A percentile compares a stretch with the other conserved stretches of the same genome.
Evolutionary conservation across 1,140 invertebrate species (phyloP).

Genomic region (Meloidogyne floridensis): DNA sequence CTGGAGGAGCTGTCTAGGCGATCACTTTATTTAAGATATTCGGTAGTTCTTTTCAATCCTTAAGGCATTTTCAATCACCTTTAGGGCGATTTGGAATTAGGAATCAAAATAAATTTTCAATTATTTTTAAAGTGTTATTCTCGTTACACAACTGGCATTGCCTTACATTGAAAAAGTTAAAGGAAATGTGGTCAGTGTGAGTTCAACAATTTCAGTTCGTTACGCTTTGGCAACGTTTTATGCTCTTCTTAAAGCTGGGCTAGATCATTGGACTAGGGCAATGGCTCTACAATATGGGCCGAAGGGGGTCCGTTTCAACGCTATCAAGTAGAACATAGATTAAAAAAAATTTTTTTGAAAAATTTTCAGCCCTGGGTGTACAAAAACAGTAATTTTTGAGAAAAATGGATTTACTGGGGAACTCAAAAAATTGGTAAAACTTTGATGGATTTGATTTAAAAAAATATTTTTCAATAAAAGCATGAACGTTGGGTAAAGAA

Average conservation of each 20-base stretch:
- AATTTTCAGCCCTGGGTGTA: slow-evolving; percentile 17
- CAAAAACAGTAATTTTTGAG: slow-evolving; percentile 12
- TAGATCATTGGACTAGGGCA: slow-evolving; percentile 35
- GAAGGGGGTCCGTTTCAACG: slow-evolving; percentile 32
- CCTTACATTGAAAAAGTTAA: slow-evolving; percentile 49
- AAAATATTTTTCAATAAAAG: neutral
- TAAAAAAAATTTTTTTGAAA: neutral
- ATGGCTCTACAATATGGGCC: slow-evolving; percentile 29
- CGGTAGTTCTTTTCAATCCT: too few relatives aligned
- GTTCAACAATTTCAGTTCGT: slow-evolving; percentile 13
- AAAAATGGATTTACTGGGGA: slow-evolving; percentile 16
- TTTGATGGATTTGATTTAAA: too few relatives aligned
- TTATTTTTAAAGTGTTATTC: slow-evolving; percentile 27
- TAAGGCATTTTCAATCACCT: too few relatives aligned
- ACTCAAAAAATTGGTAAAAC: slow-evolving; percentile 3
- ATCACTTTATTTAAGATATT: too few relatives aligned
- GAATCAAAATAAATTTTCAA: neutral
- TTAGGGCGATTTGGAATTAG: too few relatives aligned
- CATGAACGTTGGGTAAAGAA: slow-evolving; percentile 20
- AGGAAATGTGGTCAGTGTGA: slow-evolving; percentile 51
- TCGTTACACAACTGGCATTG: slow-evolving; percentile 48
- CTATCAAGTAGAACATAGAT: slow-evolving; percentile 20
- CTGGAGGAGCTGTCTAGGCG: too few relatives aligned
- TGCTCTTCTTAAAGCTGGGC: slow-evolving; percentile 25
- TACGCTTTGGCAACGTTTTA: slow-evolving; percentile 15